These are phyloP conservation scores for Rhynchonema sp. DNA, from an alignment of 2,888 invertebrate species.

Conservation along the genomic window DNA sequence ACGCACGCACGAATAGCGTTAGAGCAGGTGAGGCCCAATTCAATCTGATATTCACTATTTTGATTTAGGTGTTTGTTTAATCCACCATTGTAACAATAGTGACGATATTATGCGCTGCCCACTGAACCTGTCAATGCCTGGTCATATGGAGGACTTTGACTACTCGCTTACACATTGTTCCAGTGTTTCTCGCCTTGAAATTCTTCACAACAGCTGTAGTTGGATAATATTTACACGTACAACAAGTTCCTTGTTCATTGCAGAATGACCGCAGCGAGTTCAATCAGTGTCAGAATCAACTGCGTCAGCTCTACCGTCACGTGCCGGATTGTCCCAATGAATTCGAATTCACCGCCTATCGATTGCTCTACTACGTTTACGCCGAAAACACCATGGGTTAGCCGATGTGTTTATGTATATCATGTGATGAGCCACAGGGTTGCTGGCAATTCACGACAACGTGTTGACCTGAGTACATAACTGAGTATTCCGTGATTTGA, in stretches of 20 bases:
- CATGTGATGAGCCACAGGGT: background rate
- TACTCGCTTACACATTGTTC: no score
- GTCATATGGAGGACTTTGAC: no score
- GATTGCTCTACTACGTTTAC: conserved; percentile 88
- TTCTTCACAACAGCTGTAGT: no score
- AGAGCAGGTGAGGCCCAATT: conserved; percentile 55
- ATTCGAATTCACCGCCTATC: conserved; percentile 81
- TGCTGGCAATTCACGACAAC: no score
- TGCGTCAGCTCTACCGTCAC: conserved; percentile 63
- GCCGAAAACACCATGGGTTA: conserved; percentile 91
- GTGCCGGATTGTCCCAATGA: conserved; percentile 39
- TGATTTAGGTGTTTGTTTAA: no score
- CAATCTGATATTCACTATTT: no score
- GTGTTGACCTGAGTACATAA: no score
- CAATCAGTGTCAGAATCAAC: conserved; percentile 96
- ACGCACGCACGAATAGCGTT: conserved; percentile 91
- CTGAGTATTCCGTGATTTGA: no score
- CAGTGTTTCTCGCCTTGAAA: no score
- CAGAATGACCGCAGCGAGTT: conserved; percentile 90
- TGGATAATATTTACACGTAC: conserved; percentile 1
- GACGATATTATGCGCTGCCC: background rate
- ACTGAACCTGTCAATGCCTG: background rate
- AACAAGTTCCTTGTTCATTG: background rate
- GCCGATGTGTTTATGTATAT: conserved; percentile 6
- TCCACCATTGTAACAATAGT: no score